Percentiles rank a stretch among this genome's conserved stretches.
Conservation (phyloP, 2,113 vertebrate species). For the Nettapus auritus region DNA sequence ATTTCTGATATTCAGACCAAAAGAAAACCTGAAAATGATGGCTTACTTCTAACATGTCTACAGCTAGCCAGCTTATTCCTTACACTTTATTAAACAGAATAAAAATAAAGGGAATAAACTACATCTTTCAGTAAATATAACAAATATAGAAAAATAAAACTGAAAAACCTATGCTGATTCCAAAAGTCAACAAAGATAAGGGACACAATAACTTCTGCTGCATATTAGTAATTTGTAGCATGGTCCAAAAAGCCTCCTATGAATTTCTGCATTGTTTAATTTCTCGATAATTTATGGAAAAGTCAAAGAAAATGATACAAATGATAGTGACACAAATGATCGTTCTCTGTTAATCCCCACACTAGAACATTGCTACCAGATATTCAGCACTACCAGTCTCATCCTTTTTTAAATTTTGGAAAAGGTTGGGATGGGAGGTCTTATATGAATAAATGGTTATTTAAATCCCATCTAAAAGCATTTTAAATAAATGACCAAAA, state of each 20-base stretch:
- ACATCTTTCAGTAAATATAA: background rate
- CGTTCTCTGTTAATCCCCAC: background rate
- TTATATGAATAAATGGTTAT: background rate
- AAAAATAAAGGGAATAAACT: background rate
- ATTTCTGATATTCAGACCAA: conserved; percentile 8
- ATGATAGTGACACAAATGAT: background rate
- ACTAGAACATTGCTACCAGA: background rate
- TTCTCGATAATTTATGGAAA: background rate
- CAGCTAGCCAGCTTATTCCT: background rate
- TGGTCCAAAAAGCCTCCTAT: background rate
- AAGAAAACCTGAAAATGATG: background rate
- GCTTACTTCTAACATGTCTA: background rate
- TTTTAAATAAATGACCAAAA: background rate
- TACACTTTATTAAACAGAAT: background rate
- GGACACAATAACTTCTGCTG: background rate
- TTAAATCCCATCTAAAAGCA: background rate
- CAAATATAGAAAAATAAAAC: background rate
- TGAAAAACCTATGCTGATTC: background rate
- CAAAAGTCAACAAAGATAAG: background rate
- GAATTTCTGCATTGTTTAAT: background rate
- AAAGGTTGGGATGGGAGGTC: background rate
- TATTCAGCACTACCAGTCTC: background rate
- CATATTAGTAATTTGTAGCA: background rate
- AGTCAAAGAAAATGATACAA: background rate
- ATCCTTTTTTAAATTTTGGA: background rate